Percentiles rank a stretch among this genome's conserved stretches.
These are phyloP conservation scores for Teleogryllus oceanicus DNA, from an alignment of 2,888 invertebrate species.

Conservation along the genomic window DNA sequence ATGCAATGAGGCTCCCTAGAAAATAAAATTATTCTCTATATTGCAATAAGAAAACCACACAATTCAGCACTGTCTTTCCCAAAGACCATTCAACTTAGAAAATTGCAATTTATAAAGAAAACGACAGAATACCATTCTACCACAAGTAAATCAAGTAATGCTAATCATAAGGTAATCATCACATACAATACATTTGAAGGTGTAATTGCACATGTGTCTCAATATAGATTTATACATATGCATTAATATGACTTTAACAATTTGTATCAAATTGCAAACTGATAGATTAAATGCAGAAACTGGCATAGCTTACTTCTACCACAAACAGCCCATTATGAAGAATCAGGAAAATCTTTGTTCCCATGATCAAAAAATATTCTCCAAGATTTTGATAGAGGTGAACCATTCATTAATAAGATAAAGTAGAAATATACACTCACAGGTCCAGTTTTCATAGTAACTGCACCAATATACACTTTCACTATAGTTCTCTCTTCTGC, in stretches of 20 bases:
- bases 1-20: constrained; percentile 8
- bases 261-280: neutral
- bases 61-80: neutral
- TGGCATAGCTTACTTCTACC: constrained; percentile 18
- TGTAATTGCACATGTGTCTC: no score
- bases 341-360: neutral
- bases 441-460: neutral
- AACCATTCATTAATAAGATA: neutral
- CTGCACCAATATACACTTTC: constrained; percentile 4
- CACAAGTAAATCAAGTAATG: neutral
- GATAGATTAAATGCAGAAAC: neutral
- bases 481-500: neutral
- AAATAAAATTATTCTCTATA: neutral
- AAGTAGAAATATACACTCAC: neutral
- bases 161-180: no score
- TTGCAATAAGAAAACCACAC: neutral
- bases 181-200: no score
- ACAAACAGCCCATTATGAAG: neutral
- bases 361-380: neutral
- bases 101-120: neutral
- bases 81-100: neutral
- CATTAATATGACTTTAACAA: no score
- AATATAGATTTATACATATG: no score
- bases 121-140: neutral
- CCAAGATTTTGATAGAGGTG: neutral